phyloP scores from a whole-genome alignment of 2,113 vertebrate genomes.

The Sterna hirundo region DNA sequence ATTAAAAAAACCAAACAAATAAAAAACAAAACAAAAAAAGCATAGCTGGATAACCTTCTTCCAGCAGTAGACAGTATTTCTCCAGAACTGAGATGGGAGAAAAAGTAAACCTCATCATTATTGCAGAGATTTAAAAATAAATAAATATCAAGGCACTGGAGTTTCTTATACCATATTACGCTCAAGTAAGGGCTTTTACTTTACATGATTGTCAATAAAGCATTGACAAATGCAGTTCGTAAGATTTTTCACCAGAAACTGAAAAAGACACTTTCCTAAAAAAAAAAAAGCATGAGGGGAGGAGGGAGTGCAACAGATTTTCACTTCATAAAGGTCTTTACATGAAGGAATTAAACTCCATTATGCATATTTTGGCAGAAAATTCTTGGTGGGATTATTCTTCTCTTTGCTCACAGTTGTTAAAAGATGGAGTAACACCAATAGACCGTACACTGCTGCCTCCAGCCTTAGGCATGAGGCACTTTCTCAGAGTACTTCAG shows the following conservation, averaged over 20 bases:
- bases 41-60: neutral
- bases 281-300: neutral
- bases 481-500: neutral
- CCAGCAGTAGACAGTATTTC: neutral
- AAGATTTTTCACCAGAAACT: neutral
- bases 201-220: neutral
- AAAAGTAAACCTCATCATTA: neutral
- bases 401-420: neutral
- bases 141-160: neutral
- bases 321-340: neutral
- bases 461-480: neutral
- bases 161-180: neutral
- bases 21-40: neutral
- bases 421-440: neutral
- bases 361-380: neutral
- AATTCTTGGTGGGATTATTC: neutral
- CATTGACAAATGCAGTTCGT: neutral
- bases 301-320: neutral
- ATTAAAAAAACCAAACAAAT: neutral
- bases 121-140: neutral
- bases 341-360: neutral
- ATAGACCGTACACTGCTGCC: neutral
- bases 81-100: neutral
- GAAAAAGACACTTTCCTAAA: neutral
- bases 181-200: neutral